Evolutionary conservation across 2,888 invertebrate genomes (phyloP), one percentile per base, ranked within the genome.

Genomic region (Hypomecis punctinalis): DNA sequence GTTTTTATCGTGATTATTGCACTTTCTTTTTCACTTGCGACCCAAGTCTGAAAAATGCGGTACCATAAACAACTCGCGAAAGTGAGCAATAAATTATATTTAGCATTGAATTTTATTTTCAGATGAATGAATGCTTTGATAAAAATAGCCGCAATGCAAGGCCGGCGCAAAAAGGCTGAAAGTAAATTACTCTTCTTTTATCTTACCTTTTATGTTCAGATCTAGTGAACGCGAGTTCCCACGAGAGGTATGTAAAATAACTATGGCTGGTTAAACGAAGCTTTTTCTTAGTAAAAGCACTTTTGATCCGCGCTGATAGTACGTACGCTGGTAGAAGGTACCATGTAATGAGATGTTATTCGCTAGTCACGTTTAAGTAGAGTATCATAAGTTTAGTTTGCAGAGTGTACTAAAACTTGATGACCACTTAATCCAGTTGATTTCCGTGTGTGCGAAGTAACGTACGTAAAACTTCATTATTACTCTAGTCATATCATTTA

Each of bases 1-100:
- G 62, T 58, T 56, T 46, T 54, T 51, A 6, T 35, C 39, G 11
- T 56, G 66, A 63, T 65, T 46, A 52, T 62, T 57, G 60, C 61
- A 72, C 76, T 79, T 73, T 74, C 70, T 66, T 72, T 69, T 73
- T 54, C 47, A 54, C 33, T 42, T 23, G 36, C 36, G 54, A 53
- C 46, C 13, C 7, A 54, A 63, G 23, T 55, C 49, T 59, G 43
- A 53, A 52, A 52, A 55, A 46, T 47, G 43, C 11, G 45, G n/a
- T 47, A 37, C 39, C 33, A 37, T 53, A 46, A 63, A 23, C 57
- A 37, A 9, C n/a, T 37, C 13, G 57, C 40, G 40, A 51, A 62
- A 42, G 45, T 52, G 10, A 51, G 37, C 36, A 9, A 9, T 55
- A 39, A 45, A 45, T 60, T 33, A 37, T 45, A 23, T 45, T 43